Conservation (phyloP, 92 coral and sea anemone genomes). For the Palythoa grandiflora region DNA sequence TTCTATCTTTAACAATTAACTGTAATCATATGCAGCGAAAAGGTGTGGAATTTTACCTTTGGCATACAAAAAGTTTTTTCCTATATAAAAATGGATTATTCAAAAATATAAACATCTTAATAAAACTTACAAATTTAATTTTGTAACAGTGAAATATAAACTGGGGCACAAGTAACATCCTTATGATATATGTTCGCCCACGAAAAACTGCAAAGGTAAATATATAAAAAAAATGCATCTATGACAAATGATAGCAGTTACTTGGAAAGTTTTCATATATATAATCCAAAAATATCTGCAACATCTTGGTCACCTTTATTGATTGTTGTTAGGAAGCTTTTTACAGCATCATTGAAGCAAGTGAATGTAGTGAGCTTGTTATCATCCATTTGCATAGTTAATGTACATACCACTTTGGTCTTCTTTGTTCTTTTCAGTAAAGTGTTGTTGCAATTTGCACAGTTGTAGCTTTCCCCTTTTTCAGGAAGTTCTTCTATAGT, state of each 20-base stretch:
- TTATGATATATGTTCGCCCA: constrained; percentile 40
- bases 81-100: constrained; percentile 21
- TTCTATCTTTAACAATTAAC: no score
- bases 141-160: constrained; percentile 22
- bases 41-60: constrained; percentile 43
- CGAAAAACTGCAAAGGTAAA: constrained; percentile 34
- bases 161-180: constrained; percentile 43
- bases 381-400: constrained; percentile 26
- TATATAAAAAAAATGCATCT: constrained; percentile 38
- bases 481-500: constrained; percentile 22
- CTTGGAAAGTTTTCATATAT: constrained; percentile 39
- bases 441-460: constrained; percentile 16
- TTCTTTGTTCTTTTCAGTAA: constrained; percentile 20
- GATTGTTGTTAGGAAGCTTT: constrained; percentile 42
- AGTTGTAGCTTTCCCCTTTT: constrained; percentile 31
- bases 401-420: constrained; percentile 40
- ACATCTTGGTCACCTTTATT: constrained; percentile 23
- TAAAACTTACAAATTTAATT: not conserved
- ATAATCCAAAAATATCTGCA: constrained; percentile 30
- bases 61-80: constrained; percentile 38
- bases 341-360: not conserved
- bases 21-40: constrained; percentile 38
- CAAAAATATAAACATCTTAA: constrained; percentile 42
- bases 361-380: not conserved
- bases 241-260: constrained; percentile 40